These are phyloP conservation scores for Anoplophora glabripennis DNA, from an alignment of 1,140 invertebrate genomes.

Conservation along the genomic window DNA sequence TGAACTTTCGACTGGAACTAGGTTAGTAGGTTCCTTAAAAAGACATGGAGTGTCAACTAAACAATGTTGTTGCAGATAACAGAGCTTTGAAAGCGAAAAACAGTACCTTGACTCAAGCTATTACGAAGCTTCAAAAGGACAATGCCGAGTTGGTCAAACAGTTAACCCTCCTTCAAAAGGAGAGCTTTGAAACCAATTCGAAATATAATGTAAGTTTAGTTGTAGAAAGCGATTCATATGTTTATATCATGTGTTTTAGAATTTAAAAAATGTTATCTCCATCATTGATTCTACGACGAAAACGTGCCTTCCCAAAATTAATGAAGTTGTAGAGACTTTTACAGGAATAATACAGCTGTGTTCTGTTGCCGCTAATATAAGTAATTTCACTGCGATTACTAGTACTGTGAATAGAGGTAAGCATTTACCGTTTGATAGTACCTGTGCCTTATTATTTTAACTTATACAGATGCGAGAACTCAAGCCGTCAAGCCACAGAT, in stretches of 20 bases:
- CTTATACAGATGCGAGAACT: slow-evolving; percentile 4
- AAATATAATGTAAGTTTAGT: slow-evolving; percentile 14
- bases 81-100: slow-evolving; percentile 7
- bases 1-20: no score
- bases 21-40: no score
- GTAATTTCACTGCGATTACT: neutral
- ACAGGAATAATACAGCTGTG: slow-evolving; percentile 7
- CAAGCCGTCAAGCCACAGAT: slow-evolving; percentile 9
- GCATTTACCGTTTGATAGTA: neutral
- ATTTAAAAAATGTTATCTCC: slow-evolving; percentile 13
- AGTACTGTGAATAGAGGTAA: neutral
- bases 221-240: neutral
- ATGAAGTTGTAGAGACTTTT: slow-evolving; percentile 3
- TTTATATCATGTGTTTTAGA: slow-evolving; percentile 1
- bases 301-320: slow-evolving; percentile 2
- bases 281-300: slow-evolving; percentile 10
- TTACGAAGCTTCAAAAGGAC: slow-evolving; percentile 12
- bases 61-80: neutral
- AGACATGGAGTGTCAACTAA: no score
- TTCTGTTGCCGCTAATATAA: neutral
- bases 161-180: slow-evolving; percentile 5
- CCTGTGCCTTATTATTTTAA: neutral
- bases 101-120: slow-evolving; percentile 3
- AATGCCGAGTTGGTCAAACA: neutral
- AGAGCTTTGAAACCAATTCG: slow-evolving; percentile 9